Evolutionary conservation across 1,140 invertebrate genomes (phyloP).

Genomic region (Drosophila burlai): DNA sequence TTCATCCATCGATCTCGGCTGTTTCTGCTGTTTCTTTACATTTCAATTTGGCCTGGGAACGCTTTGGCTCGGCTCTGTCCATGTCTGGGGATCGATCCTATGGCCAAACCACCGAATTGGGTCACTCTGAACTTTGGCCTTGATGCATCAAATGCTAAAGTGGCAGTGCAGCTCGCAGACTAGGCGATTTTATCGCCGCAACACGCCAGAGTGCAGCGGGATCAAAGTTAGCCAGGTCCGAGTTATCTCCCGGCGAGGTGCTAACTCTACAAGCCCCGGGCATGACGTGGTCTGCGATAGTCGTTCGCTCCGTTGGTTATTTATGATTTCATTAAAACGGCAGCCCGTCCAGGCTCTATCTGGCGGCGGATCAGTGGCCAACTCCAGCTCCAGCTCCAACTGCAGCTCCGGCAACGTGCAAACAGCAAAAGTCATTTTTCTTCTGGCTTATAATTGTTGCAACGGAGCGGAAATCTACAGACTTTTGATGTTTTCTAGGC

Average conservation of each 20-base stretch:
- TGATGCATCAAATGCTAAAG: conserved; percentile 56
- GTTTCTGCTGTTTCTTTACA: conserved; percentile 29
- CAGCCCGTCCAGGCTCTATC: conserved; percentile 76
- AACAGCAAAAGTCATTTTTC: conserved; percentile 81
- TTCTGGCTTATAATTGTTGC: conserved; percentile 74
- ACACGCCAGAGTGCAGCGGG: conserved; percentile 76
- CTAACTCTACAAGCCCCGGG: conserved; percentile 74
- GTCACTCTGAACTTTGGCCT: conserved; percentile 80
- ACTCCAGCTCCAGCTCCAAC: conserved; percentile 4
- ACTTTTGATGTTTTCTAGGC: conserved; percentile 80
- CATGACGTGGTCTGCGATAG: conserved; percentile 64
- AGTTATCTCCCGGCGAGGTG: conserved; percentile 63
- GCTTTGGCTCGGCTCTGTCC: conserved; percentile 22
- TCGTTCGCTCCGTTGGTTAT: conserved; percentile 67
- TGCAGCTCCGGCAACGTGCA: conserved; percentile 74
- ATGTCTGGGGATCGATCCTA: neutral
- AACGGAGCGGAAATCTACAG: conserved; percentile 68
- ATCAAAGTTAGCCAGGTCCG: conserved; percentile 70
- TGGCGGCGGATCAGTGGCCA: conserved; percentile 72
- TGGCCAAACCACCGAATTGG: conserved; percentile 69
- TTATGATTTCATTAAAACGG: conserved; percentile 85
- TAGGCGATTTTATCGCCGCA: conserved; percentile 68
- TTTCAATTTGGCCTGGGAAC: conserved; percentile 74
- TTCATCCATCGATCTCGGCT: conserved; percentile 15
- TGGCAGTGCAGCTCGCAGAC: conserved; percentile 25